Evolutionary conservation across 1,140 invertebrate genomes (phyloP), one percentile per base, ranked within the genome.

Genomic region (Cherax destructor): DNA sequence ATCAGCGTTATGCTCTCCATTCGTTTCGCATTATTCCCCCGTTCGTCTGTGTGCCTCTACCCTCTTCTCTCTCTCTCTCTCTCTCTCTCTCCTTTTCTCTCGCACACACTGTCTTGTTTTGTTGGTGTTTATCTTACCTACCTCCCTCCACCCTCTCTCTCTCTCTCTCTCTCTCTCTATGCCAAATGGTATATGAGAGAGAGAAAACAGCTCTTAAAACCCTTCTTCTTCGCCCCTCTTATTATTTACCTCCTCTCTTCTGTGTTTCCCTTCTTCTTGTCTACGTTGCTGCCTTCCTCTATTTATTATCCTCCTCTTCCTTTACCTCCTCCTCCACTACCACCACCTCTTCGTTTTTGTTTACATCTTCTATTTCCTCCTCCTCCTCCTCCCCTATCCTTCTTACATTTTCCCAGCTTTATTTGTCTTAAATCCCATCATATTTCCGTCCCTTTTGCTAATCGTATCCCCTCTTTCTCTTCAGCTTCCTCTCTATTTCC

Each of bases 1-100:
- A 87, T 87, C 86, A 87, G 76, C 77, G 86, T 87, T 87, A 79
- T 79, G 86, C 52, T 87, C 86, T 87, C 86, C 86, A 87, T 87
- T 87, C 86, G 86, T 87, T 87, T 87, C 76, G 30, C 86, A 87
- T 87, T 87, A 87, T 87, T 79, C 86, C 61, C 74, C 65, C 74
- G 79, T 87, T 87, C 86, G 86, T 87, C 86, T 86, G 72, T 76
- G 74, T 86, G 84, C 65, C 69, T 76, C 61, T 76, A 24, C 49
- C 47, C 76, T 59, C 77, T 69, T 56, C 79, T 52, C 79, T 52
- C 52, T 69, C 81, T 69, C 56, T 83, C 52, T 47, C 16, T 69
- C 61, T 61, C 24, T 47, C 41, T 47, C 81, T 69, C 78, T 80
- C 78, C 56, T 49, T 52, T 7, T 16, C 24, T 77, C 47, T n/a